Conservation (phyloP, 2,797 vertebrate species). For the Chrosomus eos region DNA sequence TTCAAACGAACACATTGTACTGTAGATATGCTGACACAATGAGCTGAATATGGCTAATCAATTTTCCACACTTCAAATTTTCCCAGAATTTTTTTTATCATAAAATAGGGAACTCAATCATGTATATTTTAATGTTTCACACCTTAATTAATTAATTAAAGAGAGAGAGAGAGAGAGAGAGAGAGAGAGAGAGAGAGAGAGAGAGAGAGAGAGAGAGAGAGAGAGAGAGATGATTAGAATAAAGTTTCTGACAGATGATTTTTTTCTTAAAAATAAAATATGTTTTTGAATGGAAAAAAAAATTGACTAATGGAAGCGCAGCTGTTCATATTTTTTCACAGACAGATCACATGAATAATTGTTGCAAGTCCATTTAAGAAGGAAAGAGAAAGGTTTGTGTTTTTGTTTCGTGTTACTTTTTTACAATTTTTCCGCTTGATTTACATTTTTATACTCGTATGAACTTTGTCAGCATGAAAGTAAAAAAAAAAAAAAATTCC, state of each 20-base stretch:
- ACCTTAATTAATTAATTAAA: constrained; percentile 22
- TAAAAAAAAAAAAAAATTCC: background rate
- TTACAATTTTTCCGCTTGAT: background rate
- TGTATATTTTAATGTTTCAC: constrained; percentile 31
- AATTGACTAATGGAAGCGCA: background rate
- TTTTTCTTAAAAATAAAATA: background rate
- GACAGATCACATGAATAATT: background rate
- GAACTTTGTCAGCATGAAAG: constrained; percentile 1
- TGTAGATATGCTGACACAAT: constrained; percentile 34
- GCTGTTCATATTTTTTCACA: background rate
- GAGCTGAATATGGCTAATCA: constrained; percentile 30
- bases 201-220: background rate
- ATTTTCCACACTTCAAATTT: constrained; percentile 35
- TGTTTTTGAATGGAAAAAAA: background rate
- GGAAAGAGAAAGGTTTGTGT: background rate
- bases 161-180: background rate
- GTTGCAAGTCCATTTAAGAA: background rate
- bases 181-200: background rate
- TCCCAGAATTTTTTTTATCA: background rate
- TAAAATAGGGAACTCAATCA: constrained; percentile 32
- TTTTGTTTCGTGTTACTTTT: background rate
- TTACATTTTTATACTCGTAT: background rate
- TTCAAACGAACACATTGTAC: constrained; percentile 35
- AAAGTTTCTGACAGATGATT: background rate
- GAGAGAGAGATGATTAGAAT: background rate